A percentile compares a stretch with the other conserved stretches of the same genome.
These are phyloP conservation scores for Andrena bucephala DNA, from an alignment of 2,888 invertebrate species.

Conservation along the genomic window DNA sequence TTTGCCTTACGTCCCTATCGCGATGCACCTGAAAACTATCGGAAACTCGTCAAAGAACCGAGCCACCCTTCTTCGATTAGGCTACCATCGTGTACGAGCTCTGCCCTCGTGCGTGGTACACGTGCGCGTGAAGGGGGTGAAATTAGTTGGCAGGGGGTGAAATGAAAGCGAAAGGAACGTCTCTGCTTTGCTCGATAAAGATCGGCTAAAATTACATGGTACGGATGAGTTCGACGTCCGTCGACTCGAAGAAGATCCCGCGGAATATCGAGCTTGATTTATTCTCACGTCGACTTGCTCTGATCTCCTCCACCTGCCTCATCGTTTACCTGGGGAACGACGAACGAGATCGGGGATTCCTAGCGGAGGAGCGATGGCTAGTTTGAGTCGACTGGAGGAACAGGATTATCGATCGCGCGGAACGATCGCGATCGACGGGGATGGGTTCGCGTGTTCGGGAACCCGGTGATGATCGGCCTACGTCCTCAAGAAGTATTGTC, in stretches of 20 bases:
- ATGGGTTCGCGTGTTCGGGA: neutral
- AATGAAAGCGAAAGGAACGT: constrained; percentile 22
- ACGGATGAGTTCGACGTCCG: neutral
- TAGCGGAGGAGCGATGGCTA: constrained; percentile 28
- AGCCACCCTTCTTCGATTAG: constrained; percentile 46
- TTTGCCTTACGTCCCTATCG: constrained; percentile 14
- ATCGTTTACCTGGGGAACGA: neutral
- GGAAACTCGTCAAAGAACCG: neutral
- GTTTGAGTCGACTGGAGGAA: constrained; percentile 62
- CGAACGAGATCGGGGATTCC: neutral
- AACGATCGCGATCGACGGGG: constrained; percentile 37
- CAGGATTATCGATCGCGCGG: constrained; percentile 39
- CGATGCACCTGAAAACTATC: constrained; percentile 54
- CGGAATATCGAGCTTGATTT: neutral
- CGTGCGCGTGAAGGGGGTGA: neutral
- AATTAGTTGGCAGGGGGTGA: constrained; percentile 23
- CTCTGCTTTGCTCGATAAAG: constrained; percentile 1
- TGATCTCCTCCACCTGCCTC: neutral
- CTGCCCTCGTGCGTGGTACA: constrained; percentile 14
- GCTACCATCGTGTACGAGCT: constrained; percentile 52
- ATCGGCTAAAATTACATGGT: neutral
- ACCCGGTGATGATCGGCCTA: constrained; percentile 25
- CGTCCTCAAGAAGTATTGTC: constrained; percentile 59
- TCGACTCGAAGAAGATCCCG: neutral
- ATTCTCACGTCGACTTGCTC: too few relatives aligned